Base-by-base conservation (phyloP, 1,140 invertebrate species). In the Heliconius congener region DNA sequence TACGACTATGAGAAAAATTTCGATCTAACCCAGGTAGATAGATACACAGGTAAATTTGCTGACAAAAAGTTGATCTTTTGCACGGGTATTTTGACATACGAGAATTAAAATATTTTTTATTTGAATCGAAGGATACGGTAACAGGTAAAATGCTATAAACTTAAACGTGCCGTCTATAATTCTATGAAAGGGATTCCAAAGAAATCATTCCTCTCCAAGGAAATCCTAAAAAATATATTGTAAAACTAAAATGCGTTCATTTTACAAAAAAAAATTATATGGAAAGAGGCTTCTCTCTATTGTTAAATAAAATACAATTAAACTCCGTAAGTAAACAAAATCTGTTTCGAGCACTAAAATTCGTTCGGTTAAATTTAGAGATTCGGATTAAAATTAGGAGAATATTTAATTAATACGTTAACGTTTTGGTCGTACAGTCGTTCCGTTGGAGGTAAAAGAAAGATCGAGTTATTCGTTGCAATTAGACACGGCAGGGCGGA, bases 401-500 rank as follows among this genome's bases (percentile, higher is more conserved):
- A 57, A 57, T 57, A 57, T 57, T 23, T 55, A 19, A 55, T n/a
- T n/a, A 55, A 19, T 0, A 1, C 23, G 23, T 23, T 23, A 18
- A 27, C 9, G 11, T 16, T 23, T 66, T 8, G 27, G 60, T 30
- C 13, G 13, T 23, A 18, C 2, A 18, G 27, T 18, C 13, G 27
- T 66, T 66, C 30, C 60, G 27, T 16, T 30, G 5, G 27, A 77
- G 76, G 66, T 77, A 55, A 50, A 77, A 60, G 46, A 88, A 85
- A 84, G 85, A 83, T 84, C 84, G 82, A 73, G 77, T 88, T 89
- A 88, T 87, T 85, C 78, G 83, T 78, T 73, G 78, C 85, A 87
- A 90, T 88, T 87, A 89, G 83, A 83, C 74, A 85, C 83, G 86
- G 84, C 81, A 85, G 84, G 84, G 86, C 82, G 84, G 78, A 81